phyloP scores from a whole-genome alignment of 2,888 invertebrate genomes.

The Eurytoma californica region DNA sequence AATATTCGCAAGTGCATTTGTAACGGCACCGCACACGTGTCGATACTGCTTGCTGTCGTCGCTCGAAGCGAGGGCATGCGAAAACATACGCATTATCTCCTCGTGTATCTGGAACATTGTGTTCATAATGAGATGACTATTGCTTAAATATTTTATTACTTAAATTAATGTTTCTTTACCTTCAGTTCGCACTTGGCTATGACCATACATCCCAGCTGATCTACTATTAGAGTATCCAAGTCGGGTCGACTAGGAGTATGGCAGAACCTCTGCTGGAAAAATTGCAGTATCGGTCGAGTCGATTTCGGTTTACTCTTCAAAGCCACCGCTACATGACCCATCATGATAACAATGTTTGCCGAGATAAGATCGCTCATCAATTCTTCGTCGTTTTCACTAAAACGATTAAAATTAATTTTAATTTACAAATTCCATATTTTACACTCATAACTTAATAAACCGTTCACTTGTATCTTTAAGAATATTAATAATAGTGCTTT shows the following conservation, averaged over 20 bases:
- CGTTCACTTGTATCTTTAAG: neutral
- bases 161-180: slow-evolving; percentile 69
- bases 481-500: too few species aligned
- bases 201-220: slow-evolving; percentile 98
- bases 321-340: slow-evolving; percentile 97
- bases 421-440: neutral
- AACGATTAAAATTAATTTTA: slow-evolving; percentile 17
- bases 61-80: slow-evolving; percentile 87
- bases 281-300: slow-evolving; percentile 95
- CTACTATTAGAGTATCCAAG: slow-evolving; percentile 95
- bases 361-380: slow-evolving; percentile 89
- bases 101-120: slow-evolving; percentile 81
- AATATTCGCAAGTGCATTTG: slow-evolving; percentile 97
- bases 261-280: slow-evolving; percentile 96
- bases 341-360: slow-evolving; percentile 96
- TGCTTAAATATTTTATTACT: slow-evolving; percentile 18
- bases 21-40: slow-evolving; percentile 95
- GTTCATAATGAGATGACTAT: neutral
- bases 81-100: slow-evolving; percentile 98
- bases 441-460: too few species aligned
- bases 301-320: slow-evolving; percentile 95
- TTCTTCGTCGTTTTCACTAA: slow-evolving; percentile 64
- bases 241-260: slow-evolving; percentile 87
- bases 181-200: slow-evolving; percentile 92
- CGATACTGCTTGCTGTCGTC: slow-evolving; percentile 76